Conservation (phyloP, 2,797 vertebrate species). For the Typhlichthys subterraneus region DNA sequence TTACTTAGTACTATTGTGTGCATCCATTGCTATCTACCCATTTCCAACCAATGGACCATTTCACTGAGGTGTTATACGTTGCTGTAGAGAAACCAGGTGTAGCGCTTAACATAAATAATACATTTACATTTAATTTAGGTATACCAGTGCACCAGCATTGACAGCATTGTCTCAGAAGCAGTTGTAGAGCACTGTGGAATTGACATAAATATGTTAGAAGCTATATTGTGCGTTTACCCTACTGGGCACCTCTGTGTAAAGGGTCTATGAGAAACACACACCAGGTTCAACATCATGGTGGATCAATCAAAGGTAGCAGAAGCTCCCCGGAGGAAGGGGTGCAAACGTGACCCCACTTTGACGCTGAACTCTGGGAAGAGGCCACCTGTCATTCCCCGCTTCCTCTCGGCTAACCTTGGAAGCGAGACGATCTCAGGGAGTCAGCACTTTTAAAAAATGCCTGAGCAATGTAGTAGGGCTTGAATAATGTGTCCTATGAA, state of each 20-base stretch:
- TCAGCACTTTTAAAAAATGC: constrained; percentile 73
- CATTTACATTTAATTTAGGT: no score
- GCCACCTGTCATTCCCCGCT: constrained; percentile 10
- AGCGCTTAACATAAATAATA: no score
- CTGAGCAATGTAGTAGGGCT: constrained; percentile 64
- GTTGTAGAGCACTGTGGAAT: no score
- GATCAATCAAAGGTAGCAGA: constrained; percentile 40
- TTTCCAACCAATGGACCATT: no score
- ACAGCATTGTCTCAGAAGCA: no score
- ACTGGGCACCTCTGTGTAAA: no score
- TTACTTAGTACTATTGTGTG: neutral
- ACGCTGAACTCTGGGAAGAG: constrained; percentile 46
- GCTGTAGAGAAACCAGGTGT: no score
- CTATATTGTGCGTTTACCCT: no score
- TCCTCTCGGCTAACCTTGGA: constrained; percentile 59
- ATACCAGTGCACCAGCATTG: no score
- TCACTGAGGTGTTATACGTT: no score
- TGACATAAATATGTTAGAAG: no score
- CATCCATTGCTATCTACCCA: neutral
- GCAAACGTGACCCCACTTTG: constrained; percentile 34
- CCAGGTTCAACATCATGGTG: constrained; percentile 22
- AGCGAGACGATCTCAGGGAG: constrained; percentile 52
- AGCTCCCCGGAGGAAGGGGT: neutral
- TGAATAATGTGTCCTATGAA: constrained; percentile 83
- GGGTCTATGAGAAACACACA: neutral